Evolutionary conservation across 1,140 invertebrate species (phyloP).

Genomic region (Gonatopus flavifemur): DNA sequence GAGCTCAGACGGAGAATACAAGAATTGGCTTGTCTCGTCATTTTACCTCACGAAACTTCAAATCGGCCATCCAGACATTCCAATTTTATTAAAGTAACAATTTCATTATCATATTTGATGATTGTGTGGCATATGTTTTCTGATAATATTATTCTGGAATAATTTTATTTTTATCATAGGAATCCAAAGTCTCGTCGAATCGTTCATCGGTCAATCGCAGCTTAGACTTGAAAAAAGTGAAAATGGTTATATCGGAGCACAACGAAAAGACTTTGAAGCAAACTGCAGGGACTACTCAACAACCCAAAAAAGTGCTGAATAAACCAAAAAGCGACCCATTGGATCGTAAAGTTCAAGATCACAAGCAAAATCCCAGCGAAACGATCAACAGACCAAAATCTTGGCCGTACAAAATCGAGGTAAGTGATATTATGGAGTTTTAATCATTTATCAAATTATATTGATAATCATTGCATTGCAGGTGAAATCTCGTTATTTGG

Average conservation of each 20-base stretch:
- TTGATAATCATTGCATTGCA: too few species aligned
- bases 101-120: not conserved
- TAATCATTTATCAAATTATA: too few species aligned
- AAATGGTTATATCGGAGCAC: slow-evolving; percentile 63
- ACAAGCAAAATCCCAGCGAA: slow-evolving; percentile 36
- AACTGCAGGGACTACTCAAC: slow-evolving; percentile 21
- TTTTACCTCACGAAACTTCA: slow-evolving; percentile 50
- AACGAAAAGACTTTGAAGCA: slow-evolving; percentile 47
- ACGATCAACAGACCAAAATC: slow-evolving; percentile 49
- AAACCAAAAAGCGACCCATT: slow-evolving; percentile 55
- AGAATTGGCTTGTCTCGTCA: slow-evolving; percentile 62
- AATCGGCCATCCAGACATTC: slow-evolving; percentile 49
- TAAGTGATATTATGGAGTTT: slow-evolving; percentile 17
- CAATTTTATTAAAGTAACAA: slow-evolving; percentile 46
- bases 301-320: slow-evolving; percentile 41
- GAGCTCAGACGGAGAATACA: slow-evolving; percentile 64
- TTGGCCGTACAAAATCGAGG: slow-evolving; percentile 57
- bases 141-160: not conserved
- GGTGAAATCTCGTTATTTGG: slow-evolving; percentile 63
- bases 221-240: slow-evolving; percentile 62
- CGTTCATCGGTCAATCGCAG: slow-evolving; percentile 46
- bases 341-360: slow-evolving; percentile 48
- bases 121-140: too few species aligned
- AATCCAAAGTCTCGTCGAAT: slow-evolving; percentile 36
- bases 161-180: slow-evolving; percentile 25